Base-by-base conservation (phyloP, 2,888 invertebrate species). In the Microctonus brassicae region DNA sequence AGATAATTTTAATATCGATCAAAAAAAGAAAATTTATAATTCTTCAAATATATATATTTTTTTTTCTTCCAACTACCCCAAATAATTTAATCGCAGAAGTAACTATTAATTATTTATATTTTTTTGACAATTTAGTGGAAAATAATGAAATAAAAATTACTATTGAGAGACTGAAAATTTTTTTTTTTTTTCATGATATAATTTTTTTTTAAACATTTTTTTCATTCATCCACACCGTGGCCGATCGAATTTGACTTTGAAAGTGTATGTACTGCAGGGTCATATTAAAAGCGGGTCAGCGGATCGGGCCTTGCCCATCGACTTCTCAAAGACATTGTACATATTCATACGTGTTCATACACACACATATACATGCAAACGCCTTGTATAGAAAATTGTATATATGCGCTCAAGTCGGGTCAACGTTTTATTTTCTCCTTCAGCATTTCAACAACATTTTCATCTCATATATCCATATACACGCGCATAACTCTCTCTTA, bases 281-380 rank as follows among this genome's bases (percentile, higher is more conserved):
- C 70, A 57, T 24, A 33, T 69, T 72, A 74, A 77, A 77, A 77
- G 70, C 70, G 73, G 75, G 77, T 75, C 75, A 74, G 63, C 70
- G 62, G 73, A 71, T 74, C 72, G 66, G 64, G 52, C 62, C 69
- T 70, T 69, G 72, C 55, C 71, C 62, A 67, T 71, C 66, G 60
- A 67, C 36, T 53, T 67, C 61, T 71, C 39, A 62, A 34, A 71
- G 39, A 53, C 66, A n/a, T n/a, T n/a, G 52, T 24, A 29, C 3
- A 29, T 29, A 29, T 29, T 26, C 10, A 22, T 24, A 55, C 52
- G 17, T 53, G 52, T 53, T 22, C 17, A 53, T 53, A 17, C 24
- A 20, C 24, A 53, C 3, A 42, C n/a, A 42, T 22, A 53, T 4
- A 42, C n/a, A 42, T 22, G 2, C 24, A 26, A 5, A 24, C 26